Evolutionary conservation across 2,888 invertebrate species (phyloP), one percentile per base, ranked within the genome.

Genomic region (Caenorhabditis sp.): DNA sequence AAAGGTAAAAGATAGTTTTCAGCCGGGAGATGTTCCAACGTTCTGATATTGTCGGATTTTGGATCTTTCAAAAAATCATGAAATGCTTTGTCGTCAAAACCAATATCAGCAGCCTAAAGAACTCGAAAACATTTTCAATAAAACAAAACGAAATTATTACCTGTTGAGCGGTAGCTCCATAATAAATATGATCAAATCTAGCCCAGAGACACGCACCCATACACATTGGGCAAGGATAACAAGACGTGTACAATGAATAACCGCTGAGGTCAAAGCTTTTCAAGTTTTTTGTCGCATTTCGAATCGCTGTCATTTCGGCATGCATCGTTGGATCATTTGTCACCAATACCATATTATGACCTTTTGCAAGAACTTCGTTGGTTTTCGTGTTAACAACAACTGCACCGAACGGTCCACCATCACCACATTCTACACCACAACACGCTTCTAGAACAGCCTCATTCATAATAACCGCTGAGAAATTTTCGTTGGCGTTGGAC

Each of bases 351-450:
- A 84, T 84, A 55, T 86, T 86, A 69, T 85, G 85, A 55, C 83
- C 85, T 0, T 61, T 76, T 0, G 83, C 84, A n/a, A 85, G 69
- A n/a, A 85, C 67, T 57, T 84, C 68, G 24, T 83, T 84, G 37
- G 81, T 77, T 50, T 76, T 74, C 8, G 50, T 61, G 26, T 72
- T 62, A 54, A 86, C 86, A n/a, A 86, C 76, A 4, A 85, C 83
- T 6, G 85, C 86, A 58, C 86, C 86, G 65, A 86, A 86, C n/a
- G 86, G 86, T 14, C 86, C 86, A 12, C 86, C 84, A 60, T 84
- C 79, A 23, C 83, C 82, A 58, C 58, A 66, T 61, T 69, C 69
- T 1, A 85, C 82, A 19, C 84, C 84, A 17, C 64, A 53, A 58
- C 80, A 79, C 8, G 83, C 85, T 70, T 85, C 85, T n/a, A 76